phyloP scores from a whole-genome alignment of 23 tunicate species.

The Ciona savignyi region DNA sequence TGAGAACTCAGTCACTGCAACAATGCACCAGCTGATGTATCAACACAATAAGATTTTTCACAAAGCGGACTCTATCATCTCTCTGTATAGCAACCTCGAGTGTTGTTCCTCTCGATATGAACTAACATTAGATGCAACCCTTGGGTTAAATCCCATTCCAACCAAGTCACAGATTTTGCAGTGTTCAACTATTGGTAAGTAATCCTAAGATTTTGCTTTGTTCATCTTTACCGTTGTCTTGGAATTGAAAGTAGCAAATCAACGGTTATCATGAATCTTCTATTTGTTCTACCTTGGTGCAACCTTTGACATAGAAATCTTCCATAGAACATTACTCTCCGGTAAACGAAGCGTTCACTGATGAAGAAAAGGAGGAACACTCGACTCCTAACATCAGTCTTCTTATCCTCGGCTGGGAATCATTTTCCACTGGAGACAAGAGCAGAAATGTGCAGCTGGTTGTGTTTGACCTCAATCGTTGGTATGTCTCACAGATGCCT shows the following conservation, averaged over 20 bases:
- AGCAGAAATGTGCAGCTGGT: constrained; percentile 13
- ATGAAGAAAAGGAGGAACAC: constrained; percentile 36
- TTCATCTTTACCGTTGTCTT: too few species aligned
- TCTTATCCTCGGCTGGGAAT: constrained; percentile 54
- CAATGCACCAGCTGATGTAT: constrained; percentile 62
- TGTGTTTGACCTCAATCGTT: constrained; percentile 76
- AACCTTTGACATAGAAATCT: too few species aligned
- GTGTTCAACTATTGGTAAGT: constrained; percentile 63
- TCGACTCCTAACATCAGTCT: constrained; percentile 53
- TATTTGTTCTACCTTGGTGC: too few species aligned
- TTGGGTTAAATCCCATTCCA: constrained; percentile 25
- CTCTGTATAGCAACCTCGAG: constrained; percentile 42
- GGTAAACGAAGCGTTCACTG: neutral
- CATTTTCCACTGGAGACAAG: neutral
- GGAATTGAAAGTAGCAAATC: too few species aligned
- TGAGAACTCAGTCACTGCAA: constrained; percentile 17
- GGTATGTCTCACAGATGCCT: constrained; percentile 96
- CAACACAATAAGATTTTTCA: constrained; percentile 24
- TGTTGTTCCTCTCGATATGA: constrained; percentile 37
- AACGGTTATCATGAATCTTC: too few species aligned
- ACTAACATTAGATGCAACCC: constrained; percentile 23
- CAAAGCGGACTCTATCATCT: neutral
- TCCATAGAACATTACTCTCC: neutral
- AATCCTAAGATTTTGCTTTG: too few species aligned
- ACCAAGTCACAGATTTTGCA: constrained; percentile 29